phyloP scores from a whole-genome alignment of 2,113 vertebrate species.

The Salvelinus alpinus region DNA sequence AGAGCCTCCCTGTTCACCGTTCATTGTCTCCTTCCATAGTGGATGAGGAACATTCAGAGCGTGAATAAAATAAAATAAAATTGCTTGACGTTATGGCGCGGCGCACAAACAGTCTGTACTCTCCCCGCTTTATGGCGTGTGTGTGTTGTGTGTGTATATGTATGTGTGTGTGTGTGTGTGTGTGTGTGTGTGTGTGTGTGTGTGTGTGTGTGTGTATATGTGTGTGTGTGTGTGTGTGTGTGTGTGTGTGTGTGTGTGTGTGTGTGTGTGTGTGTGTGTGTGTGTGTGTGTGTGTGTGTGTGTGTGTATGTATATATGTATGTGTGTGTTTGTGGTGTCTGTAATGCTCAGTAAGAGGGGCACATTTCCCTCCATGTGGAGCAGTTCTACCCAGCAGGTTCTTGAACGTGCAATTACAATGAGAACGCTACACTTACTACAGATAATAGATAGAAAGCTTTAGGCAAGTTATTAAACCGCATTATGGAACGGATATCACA shows the following conservation, averaged over 20 bases:
- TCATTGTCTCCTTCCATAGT: conserved; percentile 6
- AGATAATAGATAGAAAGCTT: no score
- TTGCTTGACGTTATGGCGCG: conserved; percentile 1
- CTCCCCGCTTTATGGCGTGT: conserved; percentile 7
- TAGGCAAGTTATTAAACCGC: conserved; percentile 16
- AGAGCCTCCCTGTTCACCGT: background rate
- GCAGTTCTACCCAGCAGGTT: conserved; percentile 30
- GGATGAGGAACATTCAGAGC: conserved; percentile 23
- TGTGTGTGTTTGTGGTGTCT: background rate
- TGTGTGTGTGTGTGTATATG: background rate
- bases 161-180: no score
- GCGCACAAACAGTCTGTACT: background rate
- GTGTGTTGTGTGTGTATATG: background rate
- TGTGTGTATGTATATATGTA: no score
- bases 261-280: background rate
- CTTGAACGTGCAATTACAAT: conserved; percentile 19
- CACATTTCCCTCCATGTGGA: conserved; percentile 15
- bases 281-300: no score
- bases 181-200: no score
- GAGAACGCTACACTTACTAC: conserved; percentile 39
- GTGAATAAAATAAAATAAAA: conserved; percentile 8
- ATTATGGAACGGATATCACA: conserved; percentile 24
- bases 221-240: no score
- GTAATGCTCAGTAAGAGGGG: conserved; percentile 21
- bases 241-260: no score